Evolutionary conservation across 2,113 vertebrate genomes (phyloP), one percentile per base, ranked within the genome.

Genomic region (Mustelus asterias): DNA sequence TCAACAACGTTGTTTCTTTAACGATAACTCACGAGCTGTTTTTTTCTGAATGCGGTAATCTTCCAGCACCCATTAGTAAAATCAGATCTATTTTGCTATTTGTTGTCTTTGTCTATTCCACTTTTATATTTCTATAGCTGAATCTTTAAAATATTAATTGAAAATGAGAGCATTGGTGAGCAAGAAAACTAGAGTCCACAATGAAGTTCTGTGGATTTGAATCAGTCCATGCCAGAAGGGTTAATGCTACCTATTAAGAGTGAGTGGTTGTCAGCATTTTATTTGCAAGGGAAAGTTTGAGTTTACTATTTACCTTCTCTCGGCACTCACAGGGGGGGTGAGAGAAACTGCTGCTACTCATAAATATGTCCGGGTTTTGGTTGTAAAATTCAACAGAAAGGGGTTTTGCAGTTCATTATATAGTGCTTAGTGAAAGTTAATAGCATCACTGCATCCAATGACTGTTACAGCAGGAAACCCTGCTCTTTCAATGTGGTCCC

Each of bases 351-450:
- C 80, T 96, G 78, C 96, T 96, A 95, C 90, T 96, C 94, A 92
- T 90, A 96, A 96, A 96, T 96, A 97, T 96, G 70, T 96, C 96
- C 58, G 96, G 96, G 96, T 97, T 96, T 96, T 95, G 94, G 69
- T 95, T 95, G 94, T 95, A 96, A 97, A 97, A 83, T 96, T 96
- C 83, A 96, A 96, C 95, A 96, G 69, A 96, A 97, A 92, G 96
- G 60, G 54, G 76, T 96, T 97, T 80, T 95, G 65, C 96, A 96
- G 93, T 96, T 97, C 95, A 96, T 97, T 96, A 96, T 76, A 96
- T 95, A 67, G 96, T 72, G 26, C 96, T 97, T 97, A 60, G 96
- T 83, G 97, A 96, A 96, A 96, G 97, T 97, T 96, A 96, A 96
- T 96, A 95, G 86, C 96, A 76, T 96, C 97, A 96, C 93, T 95